Percentiles rank a stretch among this genome's conserved stretches.
Evolutionary conservation across 2,113 vertebrate species (phyloP).

Genomic region (Hemiscyllium ocellatum): DNA sequence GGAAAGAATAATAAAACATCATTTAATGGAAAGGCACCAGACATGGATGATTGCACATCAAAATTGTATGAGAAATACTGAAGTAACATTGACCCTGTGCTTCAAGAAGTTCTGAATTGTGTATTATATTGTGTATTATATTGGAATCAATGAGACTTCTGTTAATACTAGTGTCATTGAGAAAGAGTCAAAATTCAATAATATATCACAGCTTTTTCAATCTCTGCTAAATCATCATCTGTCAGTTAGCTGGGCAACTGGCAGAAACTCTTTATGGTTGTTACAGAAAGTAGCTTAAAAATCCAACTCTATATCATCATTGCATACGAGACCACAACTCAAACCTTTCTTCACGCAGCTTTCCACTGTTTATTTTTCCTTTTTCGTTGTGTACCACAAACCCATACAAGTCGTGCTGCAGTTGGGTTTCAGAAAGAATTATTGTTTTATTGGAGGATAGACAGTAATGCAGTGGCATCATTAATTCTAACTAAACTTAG

Average conservation of each 20-base stretch:
- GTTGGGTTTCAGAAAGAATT: neutral
- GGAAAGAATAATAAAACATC: constrained; percentile 8
- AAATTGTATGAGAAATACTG: neutral
- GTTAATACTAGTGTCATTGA: neutral
- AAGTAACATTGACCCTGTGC: neutral
- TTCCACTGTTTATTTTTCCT: neutral
- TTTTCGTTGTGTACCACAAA: neutral
- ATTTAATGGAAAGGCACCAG: constrained; percentile 9
- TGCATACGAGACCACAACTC: neutral
- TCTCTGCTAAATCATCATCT: constrained; percentile 13
- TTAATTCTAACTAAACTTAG: neutral
- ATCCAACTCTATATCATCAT: neutral
- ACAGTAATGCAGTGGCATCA: neutral
- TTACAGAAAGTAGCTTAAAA: neutral
- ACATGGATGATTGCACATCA: neutral
- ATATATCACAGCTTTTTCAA: neutral
- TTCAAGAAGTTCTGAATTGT: constrained; percentile 25
- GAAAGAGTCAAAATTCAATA: constrained; percentile 20
- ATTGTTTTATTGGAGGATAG: neutral
- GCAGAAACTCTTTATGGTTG: neutral
- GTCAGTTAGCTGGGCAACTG: neutral
- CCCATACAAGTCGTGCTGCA: neutral
- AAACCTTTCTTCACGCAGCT: neutral
- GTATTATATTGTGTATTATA: neutral
- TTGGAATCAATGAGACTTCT: constrained; percentile 24